phyloP scores from a whole-genome alignment of 2,797 vertebrate genomes.

The Sebastes diaconus region DNA sequence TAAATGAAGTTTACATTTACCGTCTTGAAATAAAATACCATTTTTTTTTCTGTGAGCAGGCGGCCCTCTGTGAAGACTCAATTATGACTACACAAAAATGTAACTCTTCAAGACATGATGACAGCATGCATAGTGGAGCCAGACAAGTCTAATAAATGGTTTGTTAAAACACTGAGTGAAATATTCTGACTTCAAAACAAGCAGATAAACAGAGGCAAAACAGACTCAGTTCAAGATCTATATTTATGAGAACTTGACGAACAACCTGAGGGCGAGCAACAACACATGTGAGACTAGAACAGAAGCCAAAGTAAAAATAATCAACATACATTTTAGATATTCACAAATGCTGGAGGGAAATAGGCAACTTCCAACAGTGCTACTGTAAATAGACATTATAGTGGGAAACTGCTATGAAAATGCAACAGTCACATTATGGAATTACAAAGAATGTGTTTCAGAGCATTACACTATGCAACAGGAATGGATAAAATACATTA shows the following conservation, averaged over 20 bases:
- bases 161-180: background rate
- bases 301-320: background rate
- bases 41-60: background rate
- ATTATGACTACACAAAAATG: background rate
- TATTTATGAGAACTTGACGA: constrained; percentile 40
- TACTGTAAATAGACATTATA: background rate
- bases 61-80: background rate
- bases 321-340: background rate
- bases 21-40: background rate
- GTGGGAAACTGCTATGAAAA: background rate
- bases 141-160: background rate
- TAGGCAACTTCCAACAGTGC: background rate
- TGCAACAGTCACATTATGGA: background rate
- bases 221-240: constrained; percentile 7
- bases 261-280: constrained; percentile 16
- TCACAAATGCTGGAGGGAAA: constrained; percentile 6
- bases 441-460: background rate
- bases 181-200: background rate
- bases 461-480: background rate
- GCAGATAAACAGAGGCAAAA: background rate
- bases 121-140: background rate
- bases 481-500: background rate
- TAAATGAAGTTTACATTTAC: too few species aligned
- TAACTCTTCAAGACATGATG: background rate
- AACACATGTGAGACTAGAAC: background rate